phyloP scores from a whole-genome alignment of 2,113 vertebrate species.

The Callipepla squamata region DNA sequence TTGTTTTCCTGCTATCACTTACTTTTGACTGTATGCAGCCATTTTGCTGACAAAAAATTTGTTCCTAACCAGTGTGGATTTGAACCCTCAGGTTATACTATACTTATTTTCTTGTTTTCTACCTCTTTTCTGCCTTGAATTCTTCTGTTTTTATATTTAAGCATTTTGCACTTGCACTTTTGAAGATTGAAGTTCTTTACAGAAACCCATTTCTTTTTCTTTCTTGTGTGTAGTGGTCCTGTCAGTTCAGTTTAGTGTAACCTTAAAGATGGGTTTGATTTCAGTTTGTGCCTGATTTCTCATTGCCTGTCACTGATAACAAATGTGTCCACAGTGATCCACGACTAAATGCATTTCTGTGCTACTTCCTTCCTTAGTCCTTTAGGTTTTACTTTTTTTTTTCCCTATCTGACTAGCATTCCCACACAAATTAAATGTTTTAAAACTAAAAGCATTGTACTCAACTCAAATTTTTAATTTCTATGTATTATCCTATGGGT shows the following conservation, averaged over 20 bases:
- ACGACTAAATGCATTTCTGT: conserved; percentile 43
- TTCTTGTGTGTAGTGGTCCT: conserved; percentile 37
- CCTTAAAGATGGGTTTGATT: conserved; percentile 71
- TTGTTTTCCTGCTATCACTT: not conserved
- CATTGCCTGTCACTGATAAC: conserved; percentile 72
- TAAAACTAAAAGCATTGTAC: conserved; percentile 11
- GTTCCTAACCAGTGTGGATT: not conserved
- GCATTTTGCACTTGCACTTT: not conserved
- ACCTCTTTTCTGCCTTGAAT: not conserved
- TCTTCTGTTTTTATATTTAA: conserved; percentile 40
- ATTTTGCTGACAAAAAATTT: not conserved
- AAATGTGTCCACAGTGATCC: conserved; percentile 53
- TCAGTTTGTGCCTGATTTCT: conserved; percentile 69
- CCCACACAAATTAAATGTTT: conserved; percentile 25
- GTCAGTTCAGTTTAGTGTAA: conserved; percentile 67
- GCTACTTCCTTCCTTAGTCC: conserved; percentile 34
- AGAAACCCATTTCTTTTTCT: conserved; percentile 56
- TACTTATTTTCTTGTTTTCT: not conserved
- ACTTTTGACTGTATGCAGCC: conserved; percentile 1
- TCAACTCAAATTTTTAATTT: not conserved
- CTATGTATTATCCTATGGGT: not conserved
- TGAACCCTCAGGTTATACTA: not conserved
- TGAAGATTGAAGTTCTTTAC: conserved; percentile 43
- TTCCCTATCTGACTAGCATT: not conserved
- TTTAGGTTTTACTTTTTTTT: conserved; percentile 28